These are phyloP conservation scores for Aphelocoma coerulescens DNA, from an alignment of 2,113 vertebrate genomes.

Conservation along the genomic window DNA sequence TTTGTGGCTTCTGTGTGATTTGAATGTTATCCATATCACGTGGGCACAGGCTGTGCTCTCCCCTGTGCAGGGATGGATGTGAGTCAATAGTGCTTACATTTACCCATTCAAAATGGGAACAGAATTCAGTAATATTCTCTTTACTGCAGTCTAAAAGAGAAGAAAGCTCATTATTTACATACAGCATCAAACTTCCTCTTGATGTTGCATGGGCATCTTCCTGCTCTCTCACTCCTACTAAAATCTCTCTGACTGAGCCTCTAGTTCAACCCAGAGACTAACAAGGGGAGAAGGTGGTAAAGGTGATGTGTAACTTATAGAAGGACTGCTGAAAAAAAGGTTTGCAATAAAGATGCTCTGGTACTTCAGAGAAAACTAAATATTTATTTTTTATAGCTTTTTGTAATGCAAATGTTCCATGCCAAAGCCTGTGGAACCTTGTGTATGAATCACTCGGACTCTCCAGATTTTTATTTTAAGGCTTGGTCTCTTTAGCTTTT, in stretches of 20 bases:
- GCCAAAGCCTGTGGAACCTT: neutral
- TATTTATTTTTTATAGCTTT: neutral
- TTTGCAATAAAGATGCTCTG: neutral
- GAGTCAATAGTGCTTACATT: neutral
- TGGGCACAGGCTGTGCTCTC: neutral
- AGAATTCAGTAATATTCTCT: neutral
- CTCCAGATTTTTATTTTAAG: neutral
- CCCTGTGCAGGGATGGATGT: neutral
- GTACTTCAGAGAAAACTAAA: neutral
- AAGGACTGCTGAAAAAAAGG: neutral
- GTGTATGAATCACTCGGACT: neutral
- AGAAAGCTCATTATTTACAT: neutral
- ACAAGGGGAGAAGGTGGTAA: neutral
- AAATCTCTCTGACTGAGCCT: neutral
- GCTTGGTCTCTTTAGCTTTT: neutral
- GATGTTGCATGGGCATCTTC: accelerated
- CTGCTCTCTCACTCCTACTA: neutral
- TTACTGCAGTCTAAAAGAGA: neutral
- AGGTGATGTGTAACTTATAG: neutral
- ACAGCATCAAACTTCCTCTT: neutral
- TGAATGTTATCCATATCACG: accelerated
- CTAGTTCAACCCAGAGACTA: neutral
- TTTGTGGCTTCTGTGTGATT: neutral
- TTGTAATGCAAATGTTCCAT: neutral
- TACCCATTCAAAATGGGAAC: neutral